These are phyloP conservation scores for Argya squamiceps DNA, from an alignment of 2,797 vertebrate species.

Conservation along the genomic window DNA sequence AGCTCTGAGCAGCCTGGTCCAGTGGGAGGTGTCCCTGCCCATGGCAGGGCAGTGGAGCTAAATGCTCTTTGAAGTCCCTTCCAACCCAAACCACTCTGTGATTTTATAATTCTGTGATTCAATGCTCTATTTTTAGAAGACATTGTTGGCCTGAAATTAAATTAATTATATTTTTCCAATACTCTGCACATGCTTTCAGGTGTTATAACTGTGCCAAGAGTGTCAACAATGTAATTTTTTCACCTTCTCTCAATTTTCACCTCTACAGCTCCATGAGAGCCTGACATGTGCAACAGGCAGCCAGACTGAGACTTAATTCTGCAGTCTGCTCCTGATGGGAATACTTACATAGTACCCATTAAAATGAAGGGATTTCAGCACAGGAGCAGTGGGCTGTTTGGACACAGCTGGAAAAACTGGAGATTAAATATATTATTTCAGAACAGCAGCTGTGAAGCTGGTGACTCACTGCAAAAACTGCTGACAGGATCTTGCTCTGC, in stretches of 20 bases:
- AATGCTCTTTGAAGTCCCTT: background rate
- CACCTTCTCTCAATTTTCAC: background rate
- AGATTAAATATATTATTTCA: constrained; percentile 15
- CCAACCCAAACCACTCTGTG: background rate
- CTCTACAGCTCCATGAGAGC: background rate
- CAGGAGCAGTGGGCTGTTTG: background rate
- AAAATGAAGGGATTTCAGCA: background rate
- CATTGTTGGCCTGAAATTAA: background rate
- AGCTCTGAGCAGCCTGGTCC: background rate
- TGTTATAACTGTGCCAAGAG: background rate
- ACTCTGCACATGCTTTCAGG: background rate
- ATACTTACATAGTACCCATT: background rate
- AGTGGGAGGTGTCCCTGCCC: background rate
- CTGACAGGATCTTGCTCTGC: background rate
- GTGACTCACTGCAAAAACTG: constrained; percentile 2
- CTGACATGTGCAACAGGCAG: background rate
- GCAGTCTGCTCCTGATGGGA: background rate
- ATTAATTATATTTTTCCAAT: background rate
- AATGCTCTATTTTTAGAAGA: background rate
- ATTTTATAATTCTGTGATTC: background rate
- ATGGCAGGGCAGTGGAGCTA: background rate
- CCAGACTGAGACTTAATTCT: background rate
- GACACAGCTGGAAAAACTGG: constrained; percentile 9
- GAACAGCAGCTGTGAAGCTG: background rate
- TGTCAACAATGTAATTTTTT: background rate